Conservation (phyloP, 2,888 invertebrate genomes). For the Drosophila paracracens region DNA sequence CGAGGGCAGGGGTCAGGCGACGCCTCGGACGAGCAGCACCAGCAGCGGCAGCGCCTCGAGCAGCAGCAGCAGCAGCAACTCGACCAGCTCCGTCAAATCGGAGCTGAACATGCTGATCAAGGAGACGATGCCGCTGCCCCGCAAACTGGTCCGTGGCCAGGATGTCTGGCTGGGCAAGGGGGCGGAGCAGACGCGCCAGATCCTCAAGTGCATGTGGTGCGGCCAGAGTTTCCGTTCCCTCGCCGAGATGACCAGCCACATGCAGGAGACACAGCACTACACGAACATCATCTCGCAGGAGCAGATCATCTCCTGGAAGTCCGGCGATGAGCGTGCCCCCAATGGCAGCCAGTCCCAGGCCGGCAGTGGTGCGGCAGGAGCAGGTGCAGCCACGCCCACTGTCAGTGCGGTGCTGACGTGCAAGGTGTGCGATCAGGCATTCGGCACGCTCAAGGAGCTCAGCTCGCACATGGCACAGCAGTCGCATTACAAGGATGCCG, state of each 20-base stretch:
- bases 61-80: slow-evolving; percentile 83
- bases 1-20: slow-evolving; percentile 3
- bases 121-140: slow-evolving; percentile 97
- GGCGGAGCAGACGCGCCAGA: slow-evolving; percentile 98
- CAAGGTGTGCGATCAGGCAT: slow-evolving; percentile 98
- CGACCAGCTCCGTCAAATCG: slow-evolving; percentile 89
- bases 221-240: slow-evolving; percentile 98
- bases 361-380: slow-evolving; percentile 28
- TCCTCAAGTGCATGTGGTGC: slow-evolving; percentile 99
- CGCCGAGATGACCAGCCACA: slow-evolving; percentile 99
- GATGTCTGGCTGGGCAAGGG: slow-evolving; percentile 99
- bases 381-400: slow-evolving; percentile 34
- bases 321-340: slow-evolving; percentile 89
- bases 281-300: slow-evolving; percentile 99
- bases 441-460: slow-evolving; percentile 96
- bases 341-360: slow-evolving; percentile 63
- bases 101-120: slow-evolving; percentile 94
- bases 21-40: slow-evolving; percentile 27
- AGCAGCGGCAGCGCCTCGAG: slow-evolving; percentile 84
- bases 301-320: slow-evolving; percentile 98
- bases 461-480: slow-evolving; percentile 99
- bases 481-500: slow-evolving; percentile 95
- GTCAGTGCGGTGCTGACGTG: slow-evolving; percentile 98
- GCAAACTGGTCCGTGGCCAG: slow-evolving; percentile 97
- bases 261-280: slow-evolving; percentile 99